Evolutionary conservation across 1,140 invertebrate species (phyloP).

Genomic region (honey bee (Apis mellifera)): DNA sequence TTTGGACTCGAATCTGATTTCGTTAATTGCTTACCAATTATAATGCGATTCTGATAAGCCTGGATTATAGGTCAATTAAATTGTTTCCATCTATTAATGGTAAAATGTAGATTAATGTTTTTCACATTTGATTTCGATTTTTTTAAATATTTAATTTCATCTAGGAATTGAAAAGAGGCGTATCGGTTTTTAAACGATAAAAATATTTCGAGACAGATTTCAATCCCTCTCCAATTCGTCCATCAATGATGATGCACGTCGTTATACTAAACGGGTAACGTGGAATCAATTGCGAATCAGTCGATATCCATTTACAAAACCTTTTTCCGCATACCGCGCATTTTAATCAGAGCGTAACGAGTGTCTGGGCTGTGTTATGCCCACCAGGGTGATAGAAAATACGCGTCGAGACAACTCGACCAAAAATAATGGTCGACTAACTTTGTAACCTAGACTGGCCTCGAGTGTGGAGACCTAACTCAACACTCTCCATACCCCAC

Average conservation of each 20-base stretch:
- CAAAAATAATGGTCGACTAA: slow-evolving; percentile 54
- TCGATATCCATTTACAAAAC: background rate
- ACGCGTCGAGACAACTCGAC: slow-evolving; percentile 37
- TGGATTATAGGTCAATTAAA: background rate
- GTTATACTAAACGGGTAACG: background rate
- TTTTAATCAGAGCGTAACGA: slow-evolving; percentile 32
- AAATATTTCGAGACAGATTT: background rate
- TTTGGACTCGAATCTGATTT: background rate
- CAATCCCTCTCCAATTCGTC: background rate
- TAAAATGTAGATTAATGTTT: background rate
- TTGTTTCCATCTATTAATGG: background rate
- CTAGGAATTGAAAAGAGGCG: background rate
- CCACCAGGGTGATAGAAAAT: slow-evolving; percentile 25
- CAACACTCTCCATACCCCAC: slow-evolving; percentile 19
- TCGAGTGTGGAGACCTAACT: slow-evolving; percentile 16
- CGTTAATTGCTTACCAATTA: background rate
- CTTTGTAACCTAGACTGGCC: slow-evolving; percentile 52
- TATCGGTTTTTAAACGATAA: background rate
- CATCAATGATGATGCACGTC: background rate
- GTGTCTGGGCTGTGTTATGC: slow-evolving; percentile 6
- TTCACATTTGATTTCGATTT: background rate
- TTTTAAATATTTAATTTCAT: background rate
- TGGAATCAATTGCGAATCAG: background rate
- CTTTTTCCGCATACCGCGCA: slow-evolving; percentile 37
- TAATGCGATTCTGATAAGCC: background rate